Percentiles rank a stretch among this genome's conserved stretches.
Conservation (phyloP, 37 sponge, comb jelly and placozoan species). For the Crambe crambe region DNA sequence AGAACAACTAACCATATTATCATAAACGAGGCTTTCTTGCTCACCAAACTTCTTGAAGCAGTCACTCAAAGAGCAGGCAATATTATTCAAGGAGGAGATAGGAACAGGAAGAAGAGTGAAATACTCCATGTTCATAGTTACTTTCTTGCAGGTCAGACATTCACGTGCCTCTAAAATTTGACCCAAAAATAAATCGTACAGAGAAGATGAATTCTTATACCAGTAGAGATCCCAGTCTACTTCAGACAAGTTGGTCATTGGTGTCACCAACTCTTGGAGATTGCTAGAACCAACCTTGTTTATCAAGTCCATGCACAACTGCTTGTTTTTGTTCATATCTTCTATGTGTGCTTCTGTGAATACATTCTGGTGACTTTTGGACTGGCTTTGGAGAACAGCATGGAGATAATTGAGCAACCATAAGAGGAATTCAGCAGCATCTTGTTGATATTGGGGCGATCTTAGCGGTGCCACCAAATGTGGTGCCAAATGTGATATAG, state of each 20-base stretch:
- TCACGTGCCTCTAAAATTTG: slow-evolving; percentile 69
- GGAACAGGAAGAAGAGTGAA: slow-evolving; percentile 64
- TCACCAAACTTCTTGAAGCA: slow-evolving; percentile 37
- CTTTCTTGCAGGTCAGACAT: slow-evolving; percentile 51
- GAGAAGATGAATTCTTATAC: slow-evolving; percentile 21
- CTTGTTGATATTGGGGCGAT: slow-evolving; percentile 56
- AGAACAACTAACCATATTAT: slow-evolving; percentile 53
- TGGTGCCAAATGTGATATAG: slow-evolving; percentile 29
- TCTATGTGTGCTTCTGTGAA: neutral
- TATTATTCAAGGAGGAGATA: neutral
- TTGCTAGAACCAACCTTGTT: neutral
- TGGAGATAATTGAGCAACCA: slow-evolving; percentile 60
- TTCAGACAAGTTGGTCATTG: slow-evolving; percentile 25
- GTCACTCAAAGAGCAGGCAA: slow-evolving; percentile 9
- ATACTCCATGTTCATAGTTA: slow-evolving; percentile 58
- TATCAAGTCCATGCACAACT: neutral
- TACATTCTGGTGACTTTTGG: neutral
- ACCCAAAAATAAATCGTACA: slow-evolving; percentile 54
- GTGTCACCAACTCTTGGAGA: slow-evolving; percentile 15
- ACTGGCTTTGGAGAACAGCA: neutral
- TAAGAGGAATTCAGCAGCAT: slow-evolving; percentile 64
- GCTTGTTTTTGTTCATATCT: neutral
- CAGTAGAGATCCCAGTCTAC: slow-evolving; percentile 45
- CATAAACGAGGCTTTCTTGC: slow-evolving; percentile 14
- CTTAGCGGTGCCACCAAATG: slow-evolving; percentile 26